Conservation (phyloP, 2,888 invertebrate species). For the Disparrhopalites patrizii region DNA sequence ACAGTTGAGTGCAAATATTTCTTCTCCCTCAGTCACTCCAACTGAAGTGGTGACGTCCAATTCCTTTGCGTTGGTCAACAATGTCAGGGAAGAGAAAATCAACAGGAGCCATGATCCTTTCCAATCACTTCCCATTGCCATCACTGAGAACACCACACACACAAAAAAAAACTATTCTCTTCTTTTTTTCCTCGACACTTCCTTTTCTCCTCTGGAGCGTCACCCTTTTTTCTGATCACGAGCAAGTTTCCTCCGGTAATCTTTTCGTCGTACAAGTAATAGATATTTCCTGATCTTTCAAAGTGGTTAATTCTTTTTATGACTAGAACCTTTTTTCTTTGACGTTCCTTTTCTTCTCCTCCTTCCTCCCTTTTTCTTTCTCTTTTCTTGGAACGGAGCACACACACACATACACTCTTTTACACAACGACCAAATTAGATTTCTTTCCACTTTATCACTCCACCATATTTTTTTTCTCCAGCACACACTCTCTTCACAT, state of each 20-base stretch:
- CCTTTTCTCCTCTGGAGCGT: too few relatives aligned
- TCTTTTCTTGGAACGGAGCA: too few relatives aligned
- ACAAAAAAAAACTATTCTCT: background rate
- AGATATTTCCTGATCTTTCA: too few relatives aligned
- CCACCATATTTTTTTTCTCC: background rate
- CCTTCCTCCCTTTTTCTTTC: too few relatives aligned
- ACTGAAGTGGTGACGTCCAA: conserved; percentile 14
- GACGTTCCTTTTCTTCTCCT: too few relatives aligned
- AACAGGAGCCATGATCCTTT: conserved; percentile 3
- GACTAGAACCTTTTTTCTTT: too few relatives aligned
- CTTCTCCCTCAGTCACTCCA: conserved; percentile 23
- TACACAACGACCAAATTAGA: background rate
- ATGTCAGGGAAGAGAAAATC: conserved; percentile 8
- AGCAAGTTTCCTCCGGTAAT: too few relatives aligned
- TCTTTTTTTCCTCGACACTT: background rate
- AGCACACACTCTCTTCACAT: too few relatives aligned
- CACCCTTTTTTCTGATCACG: too few relatives aligned
- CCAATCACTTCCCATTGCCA: conserved; percentile 10
- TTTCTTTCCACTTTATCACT: background rate
- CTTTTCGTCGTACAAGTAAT: too few relatives aligned
- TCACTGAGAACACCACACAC: background rate
- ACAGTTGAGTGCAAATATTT: conserved; percentile 23
- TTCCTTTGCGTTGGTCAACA: conserved; percentile 9
- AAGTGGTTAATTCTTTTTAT: too few relatives aligned
- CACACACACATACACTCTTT: too few relatives aligned